Evolutionary conservation across 2,888 invertebrate species (phyloP), one percentile per base, ranked within the genome.

Genomic region (Ophion ellenae): DNA sequence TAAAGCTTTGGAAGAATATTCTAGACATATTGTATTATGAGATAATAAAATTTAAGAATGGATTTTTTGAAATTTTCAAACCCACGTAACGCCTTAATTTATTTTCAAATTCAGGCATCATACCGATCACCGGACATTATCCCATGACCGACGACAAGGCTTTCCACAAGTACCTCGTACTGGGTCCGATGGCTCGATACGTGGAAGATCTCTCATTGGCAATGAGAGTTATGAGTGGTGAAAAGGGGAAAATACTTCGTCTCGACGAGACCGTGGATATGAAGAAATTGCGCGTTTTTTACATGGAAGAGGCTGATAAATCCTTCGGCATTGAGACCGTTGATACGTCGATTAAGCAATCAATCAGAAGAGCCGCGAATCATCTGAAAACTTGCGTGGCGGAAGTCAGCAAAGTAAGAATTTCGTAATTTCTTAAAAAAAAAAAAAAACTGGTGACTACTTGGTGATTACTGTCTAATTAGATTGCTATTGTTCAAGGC

Each of bases 141-240:
- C 97, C 97, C 0, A 92, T 93, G 1, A 91, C 95, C 2, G 90
- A 92, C 0, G 96, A 96, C 88, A 92, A 94, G 11, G 90, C 93
- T 6, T 96, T 95, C 90, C 88, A 92, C 0, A 93, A 94, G 73
- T 95, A 95, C 91, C 92, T 97, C 36, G 95, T 95, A 0, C 90
- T 96, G 59, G 97, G 97, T 0, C 98, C 98, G 0, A 96, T 99
- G 95, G 95, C 97, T 40, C 95, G 98, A n/a, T 96, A 96, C 90
- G 97, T 97, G 0, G 95, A 95, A 36, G 99, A 99, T 94, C 94
- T 99, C 32, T 93, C 95, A 0, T 95, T 97, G 1, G 94, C 97
- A 84, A 92, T 97, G 89, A 95, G 95, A 89, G 94, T 97, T 2
- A 95, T 97, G 95, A 95, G 95, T 0, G 96, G 95, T 94, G 6